phyloP scores from a whole-genome alignment of 1,140 invertebrate genomes.

The Panagrolaimus sp. region DNA sequence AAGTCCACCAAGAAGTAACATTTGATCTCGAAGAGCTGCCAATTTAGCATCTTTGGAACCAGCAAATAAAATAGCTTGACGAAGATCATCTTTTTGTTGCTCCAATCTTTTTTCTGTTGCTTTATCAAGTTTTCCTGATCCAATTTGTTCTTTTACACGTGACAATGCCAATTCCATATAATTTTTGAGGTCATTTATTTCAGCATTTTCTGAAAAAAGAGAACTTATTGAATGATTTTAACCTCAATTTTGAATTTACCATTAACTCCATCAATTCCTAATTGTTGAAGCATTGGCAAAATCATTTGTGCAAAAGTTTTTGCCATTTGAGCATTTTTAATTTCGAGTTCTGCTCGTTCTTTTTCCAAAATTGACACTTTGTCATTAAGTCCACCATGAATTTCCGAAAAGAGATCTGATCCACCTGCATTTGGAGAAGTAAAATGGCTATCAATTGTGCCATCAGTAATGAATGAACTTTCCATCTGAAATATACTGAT shows the following conservation, averaged over 20 bases:
- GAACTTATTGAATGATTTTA: neutral
- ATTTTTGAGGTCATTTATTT: constrained; percentile 38
- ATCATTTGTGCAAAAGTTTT: constrained; percentile 31
- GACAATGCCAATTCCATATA: constrained; percentile 42
- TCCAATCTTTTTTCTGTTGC: constrained; percentile 35
- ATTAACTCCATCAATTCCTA: constrained; percentile 31
- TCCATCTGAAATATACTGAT: constrained; percentile 37
- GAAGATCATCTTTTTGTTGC: constrained; percentile 68
- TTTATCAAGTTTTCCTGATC: constrained; percentile 42
- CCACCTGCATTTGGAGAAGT: constrained; percentile 64
- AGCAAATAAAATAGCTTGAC: constrained; percentile 70
- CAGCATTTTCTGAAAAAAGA: constrained; percentile 30
- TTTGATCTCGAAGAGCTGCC: constrained; percentile 70
- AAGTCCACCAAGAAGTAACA: constrained; percentile 78
- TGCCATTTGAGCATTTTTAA: constrained; percentile 59
- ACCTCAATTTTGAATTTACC: constrained; percentile 12
- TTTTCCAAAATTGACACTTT: constrained; percentile 81
- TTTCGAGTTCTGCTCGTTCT: constrained; percentile 84
- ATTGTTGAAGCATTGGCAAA: constrained; percentile 32
- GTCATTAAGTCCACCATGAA: constrained; percentile 67
- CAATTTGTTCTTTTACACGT: constrained; percentile 30
- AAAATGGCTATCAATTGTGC: constrained; percentile 29
- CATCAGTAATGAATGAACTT: constrained; percentile 38
- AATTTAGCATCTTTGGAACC: constrained; percentile 71
- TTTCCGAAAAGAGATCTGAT: constrained; percentile 89